Conservation (phyloP, 1,140 invertebrate genomes). For the Belonocnema kinseyi region DNA sequence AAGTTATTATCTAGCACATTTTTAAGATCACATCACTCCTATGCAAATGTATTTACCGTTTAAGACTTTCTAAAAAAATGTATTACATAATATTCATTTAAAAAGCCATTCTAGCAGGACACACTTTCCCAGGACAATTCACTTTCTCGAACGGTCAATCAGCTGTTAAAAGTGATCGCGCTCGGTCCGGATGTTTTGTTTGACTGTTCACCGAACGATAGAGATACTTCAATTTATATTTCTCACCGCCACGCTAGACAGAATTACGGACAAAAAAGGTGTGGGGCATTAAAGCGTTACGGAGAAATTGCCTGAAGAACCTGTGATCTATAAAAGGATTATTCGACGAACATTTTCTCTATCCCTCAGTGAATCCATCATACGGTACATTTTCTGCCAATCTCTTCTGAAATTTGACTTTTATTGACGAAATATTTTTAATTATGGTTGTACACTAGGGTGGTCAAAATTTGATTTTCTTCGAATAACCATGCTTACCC, state of each 20-base stretch:
- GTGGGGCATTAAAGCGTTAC: constrained; percentile 40
- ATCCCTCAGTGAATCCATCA: no score
- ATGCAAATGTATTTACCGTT: no score
- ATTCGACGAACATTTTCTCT: no score
- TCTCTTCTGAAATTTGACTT: no score
- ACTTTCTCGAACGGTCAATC: constrained; percentile 28
- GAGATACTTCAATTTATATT: constrained; percentile 70
- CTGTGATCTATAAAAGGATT: no score
- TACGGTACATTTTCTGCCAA: no score
- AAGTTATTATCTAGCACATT: no score
- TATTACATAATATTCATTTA: constrained; percentile 33
- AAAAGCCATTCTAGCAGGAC: constrained; percentile 33
- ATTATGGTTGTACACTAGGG: no score
- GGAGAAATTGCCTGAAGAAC: constrained; percentile 36
- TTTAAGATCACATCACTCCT: no score
- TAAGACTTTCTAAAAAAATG: constrained; percentile 34
- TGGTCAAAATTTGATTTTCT: no score
- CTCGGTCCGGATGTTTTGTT: constrained; percentile 46
- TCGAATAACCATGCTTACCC: no score
- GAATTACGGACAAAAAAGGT: constrained; percentile 56
- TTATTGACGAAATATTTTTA: no score
- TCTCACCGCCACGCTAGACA: constrained; percentile 46
- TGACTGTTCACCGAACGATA: constrained; percentile 58
- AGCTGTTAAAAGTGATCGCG: constrained; percentile 32
- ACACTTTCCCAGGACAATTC: constrained; percentile 30